Conservation (phyloP, 2,113 vertebrate genomes). For the Albula goreensis region DNA sequence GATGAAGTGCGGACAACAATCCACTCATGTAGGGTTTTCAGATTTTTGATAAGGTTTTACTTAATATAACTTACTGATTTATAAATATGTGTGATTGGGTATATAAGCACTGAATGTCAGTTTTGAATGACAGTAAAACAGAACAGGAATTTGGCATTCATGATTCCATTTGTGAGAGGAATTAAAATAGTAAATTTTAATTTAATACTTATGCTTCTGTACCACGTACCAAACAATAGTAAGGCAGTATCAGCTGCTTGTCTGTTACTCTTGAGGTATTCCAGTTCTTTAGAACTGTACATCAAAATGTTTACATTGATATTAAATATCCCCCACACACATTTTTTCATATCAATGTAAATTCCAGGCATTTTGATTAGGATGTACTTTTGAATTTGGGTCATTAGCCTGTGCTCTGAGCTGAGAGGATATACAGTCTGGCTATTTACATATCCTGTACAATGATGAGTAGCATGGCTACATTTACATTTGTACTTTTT, state of each 20-base stretch:
- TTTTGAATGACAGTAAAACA: conserved; percentile 40
- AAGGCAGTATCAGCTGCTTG: neutral
- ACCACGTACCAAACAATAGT: conserved; percentile 24
- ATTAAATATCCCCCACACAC: neutral
- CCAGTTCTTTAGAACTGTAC: neutral
- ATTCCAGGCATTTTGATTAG: neutral
- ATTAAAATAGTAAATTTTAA: conserved; percentile 3
- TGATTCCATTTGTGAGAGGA: neutral
- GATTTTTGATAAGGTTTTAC: neutral
- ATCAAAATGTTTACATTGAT: conserved; percentile 22
- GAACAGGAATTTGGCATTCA: neutral
- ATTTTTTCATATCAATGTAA: neutral
- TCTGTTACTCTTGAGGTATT: neutral
- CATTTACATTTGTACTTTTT: neutral
- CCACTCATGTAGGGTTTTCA: conserved; percentile 74
- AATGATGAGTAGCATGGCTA: conserved; percentile 3
- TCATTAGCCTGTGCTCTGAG: neutral
- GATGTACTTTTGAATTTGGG: neutral
- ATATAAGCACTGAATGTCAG: conserved; percentile 64
- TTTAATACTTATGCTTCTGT: conserved; percentile 21
- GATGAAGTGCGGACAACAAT: conserved; percentile 77
- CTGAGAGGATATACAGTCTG: neutral
- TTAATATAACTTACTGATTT: conserved; percentile 45
- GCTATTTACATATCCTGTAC: neutral
- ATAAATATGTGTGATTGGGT: conserved; percentile 66